These are phyloP conservation scores for Phalacrocorax aristotelis DNA, from an alignment of 2,113 vertebrate genomes.

Conservation along the genomic window DNA sequence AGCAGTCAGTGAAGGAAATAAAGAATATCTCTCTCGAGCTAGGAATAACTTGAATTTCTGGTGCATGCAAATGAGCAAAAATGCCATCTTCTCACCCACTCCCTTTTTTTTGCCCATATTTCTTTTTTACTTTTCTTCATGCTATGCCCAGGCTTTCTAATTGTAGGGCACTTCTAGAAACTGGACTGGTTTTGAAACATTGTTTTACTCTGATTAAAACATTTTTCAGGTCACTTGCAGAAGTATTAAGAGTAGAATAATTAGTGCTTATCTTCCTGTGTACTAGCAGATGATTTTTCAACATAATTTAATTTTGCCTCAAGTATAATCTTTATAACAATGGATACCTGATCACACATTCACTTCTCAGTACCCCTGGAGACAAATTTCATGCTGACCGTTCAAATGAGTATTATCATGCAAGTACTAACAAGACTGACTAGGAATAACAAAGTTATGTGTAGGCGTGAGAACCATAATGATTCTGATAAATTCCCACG, in stretches of 20 bases:
- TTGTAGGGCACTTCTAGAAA: background rate
- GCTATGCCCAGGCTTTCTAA: background rate
- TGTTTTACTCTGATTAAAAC: slow-evolving; percentile 15
- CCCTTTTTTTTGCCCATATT: background rate
- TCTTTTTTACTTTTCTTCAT: background rate
- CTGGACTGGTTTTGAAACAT: background rate
- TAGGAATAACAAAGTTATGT: background rate
- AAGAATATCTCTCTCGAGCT: background rate
- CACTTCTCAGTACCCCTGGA: slow-evolving; percentile 1
- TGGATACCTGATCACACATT: slow-evolving; percentile 1
- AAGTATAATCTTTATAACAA: slow-evolving; percentile 26
- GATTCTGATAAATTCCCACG: slow-evolving; percentile 52
- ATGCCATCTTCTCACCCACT: background rate
- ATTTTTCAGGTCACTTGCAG: background rate
- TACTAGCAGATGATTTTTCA: slow-evolving; percentile 32
- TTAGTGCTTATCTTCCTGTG: background rate
- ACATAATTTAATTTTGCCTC: slow-evolving; percentile 11
- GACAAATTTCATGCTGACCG: slow-evolving; percentile 34
- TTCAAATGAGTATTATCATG: slow-evolving; percentile 1
- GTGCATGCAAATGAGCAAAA: background rate
- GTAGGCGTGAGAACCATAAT: slow-evolving; percentile 41
- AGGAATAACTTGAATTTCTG: background rate
- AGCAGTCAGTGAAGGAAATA: background rate
- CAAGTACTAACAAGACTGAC: slow-evolving; percentile 39
- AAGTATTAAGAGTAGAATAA: background rate